These are phyloP conservation scores for Erithacus rubecula DNA, from an alignment of 2,797 vertebrate species.

Conservation along the genomic window DNA sequence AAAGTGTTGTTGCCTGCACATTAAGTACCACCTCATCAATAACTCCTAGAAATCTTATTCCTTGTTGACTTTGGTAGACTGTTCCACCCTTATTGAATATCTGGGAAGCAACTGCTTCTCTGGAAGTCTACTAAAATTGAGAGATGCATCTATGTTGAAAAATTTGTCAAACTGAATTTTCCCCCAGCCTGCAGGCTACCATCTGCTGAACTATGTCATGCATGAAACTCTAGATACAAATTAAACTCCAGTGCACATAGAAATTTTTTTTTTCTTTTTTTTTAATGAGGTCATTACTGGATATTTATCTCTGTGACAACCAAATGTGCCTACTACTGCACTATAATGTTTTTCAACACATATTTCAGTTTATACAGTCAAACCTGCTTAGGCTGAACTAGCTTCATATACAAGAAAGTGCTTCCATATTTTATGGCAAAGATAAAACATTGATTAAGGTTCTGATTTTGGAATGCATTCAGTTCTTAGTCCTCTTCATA, in stretches of 20 bases:
- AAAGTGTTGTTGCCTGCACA: neutral
- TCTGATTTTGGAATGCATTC: neutral
- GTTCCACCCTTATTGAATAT: neutral
- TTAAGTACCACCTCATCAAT: neutral
- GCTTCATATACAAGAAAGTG: neutral
- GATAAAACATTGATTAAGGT: neutral
- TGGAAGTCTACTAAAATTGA: neutral
- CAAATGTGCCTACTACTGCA: neutral
- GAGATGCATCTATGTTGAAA: neutral
- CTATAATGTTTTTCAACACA: neutral
- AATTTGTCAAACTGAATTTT: neutral
- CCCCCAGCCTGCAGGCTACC: neutral
- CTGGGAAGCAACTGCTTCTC: neutral
- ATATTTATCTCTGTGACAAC: neutral
- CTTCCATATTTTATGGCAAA: neutral
- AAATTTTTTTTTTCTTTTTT: neutral
- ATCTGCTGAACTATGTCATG: conserved; percentile 23
- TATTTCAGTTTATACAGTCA: neutral
- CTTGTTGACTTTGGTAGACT: neutral
- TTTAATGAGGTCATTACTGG: neutral
- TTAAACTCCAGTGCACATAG: neutral
- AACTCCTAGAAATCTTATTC: neutral
- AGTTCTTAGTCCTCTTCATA: neutral
- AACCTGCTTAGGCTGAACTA: neutral
- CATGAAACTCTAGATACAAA: neutral